Evolutionary conservation across 1,140 invertebrate species (phyloP).

Genomic region (Apocrypta bakeri): DNA sequence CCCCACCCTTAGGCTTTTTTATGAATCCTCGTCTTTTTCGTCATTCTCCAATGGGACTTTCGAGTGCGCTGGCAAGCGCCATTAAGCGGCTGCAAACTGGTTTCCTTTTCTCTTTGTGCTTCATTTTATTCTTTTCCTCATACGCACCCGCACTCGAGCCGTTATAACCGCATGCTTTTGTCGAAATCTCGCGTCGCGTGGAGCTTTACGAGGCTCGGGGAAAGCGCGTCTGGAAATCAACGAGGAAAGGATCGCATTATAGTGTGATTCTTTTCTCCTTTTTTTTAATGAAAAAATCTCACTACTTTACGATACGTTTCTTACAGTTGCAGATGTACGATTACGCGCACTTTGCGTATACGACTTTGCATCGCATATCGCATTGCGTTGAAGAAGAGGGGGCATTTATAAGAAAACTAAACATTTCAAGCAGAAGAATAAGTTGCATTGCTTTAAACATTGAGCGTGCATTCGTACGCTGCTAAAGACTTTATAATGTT

Average conservation of each 20-base stretch:
- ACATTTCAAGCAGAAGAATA: too few species aligned
- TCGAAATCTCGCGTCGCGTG: background rate
- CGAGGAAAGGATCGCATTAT: too few species aligned
- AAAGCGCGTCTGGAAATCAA: slow-evolving; percentile 23
- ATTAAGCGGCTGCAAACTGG: slow-evolving; percentile 41
- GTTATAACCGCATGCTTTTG: background rate
- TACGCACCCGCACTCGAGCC: background rate
- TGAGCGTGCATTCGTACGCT: too few species aligned
- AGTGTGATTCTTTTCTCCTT: background rate
- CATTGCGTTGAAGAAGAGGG: background rate
- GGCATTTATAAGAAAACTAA: too few species aligned
- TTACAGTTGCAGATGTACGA: slow-evolving; percentile 23
- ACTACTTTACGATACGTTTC: background rate
- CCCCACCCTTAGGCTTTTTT: slow-evolving; percentile 23
- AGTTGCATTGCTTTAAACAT: too few species aligned
- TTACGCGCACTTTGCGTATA: background rate
- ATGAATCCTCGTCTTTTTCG: slow-evolving; percentile 42
- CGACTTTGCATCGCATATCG: background rate
- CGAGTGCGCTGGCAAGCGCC: slow-evolving; percentile 25
- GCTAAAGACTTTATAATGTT: too few species aligned
- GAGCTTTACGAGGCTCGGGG: slow-evolving; percentile 15
- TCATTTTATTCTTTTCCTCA: background rate
- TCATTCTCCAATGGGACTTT: slow-evolving; percentile 31
- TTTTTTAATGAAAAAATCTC: slow-evolving; percentile 8
- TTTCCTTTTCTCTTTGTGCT: slow-evolving; percentile 30